phyloP scores from a whole-genome alignment of 2,888 invertebrate species.

The Mythimna loreyi region DNA sequence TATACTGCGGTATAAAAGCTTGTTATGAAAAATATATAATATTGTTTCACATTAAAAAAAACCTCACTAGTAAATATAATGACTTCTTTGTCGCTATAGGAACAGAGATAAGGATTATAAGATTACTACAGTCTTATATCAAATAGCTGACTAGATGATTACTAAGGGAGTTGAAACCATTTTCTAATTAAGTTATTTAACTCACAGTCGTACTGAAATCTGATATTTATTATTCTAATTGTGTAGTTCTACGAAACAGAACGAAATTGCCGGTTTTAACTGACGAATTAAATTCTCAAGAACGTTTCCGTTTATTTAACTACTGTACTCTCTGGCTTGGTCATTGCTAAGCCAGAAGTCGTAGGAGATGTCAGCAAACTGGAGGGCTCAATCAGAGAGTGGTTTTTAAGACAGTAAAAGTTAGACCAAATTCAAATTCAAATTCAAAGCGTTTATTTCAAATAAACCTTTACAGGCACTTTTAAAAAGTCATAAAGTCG shows the following conservation, averaged over 20 bases:
- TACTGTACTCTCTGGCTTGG: too few relatives aligned
- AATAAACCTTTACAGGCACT: too few relatives aligned
- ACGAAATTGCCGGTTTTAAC: background rate
- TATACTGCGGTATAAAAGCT: too few relatives aligned
- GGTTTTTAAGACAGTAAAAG: too few relatives aligned
- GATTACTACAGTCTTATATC: background rate
- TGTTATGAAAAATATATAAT: too few relatives aligned
- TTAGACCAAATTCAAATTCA: too few relatives aligned
- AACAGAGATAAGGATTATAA: background rate
- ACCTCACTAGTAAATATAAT: background rate
- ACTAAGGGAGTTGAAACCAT: background rate
- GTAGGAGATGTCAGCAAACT: too few relatives aligned
- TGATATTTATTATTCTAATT: background rate
- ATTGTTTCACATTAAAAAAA: background rate
- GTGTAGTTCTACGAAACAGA: background rate
- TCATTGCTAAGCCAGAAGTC: too few relatives aligned
- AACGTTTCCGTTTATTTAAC: background rate
- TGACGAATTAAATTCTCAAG: background rate
- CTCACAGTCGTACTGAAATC: background rate
- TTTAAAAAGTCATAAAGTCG: too few relatives aligned
- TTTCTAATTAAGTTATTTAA: slow-evolving; percentile 4
- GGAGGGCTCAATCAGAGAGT: too few relatives aligned
- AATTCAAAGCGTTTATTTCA: too few relatives aligned
- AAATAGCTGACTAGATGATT: background rate
- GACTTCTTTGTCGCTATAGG: background rate